Conservation (phyloP, 2,113 vertebrate species). For the Pachypanchax playfairii region DNA sequence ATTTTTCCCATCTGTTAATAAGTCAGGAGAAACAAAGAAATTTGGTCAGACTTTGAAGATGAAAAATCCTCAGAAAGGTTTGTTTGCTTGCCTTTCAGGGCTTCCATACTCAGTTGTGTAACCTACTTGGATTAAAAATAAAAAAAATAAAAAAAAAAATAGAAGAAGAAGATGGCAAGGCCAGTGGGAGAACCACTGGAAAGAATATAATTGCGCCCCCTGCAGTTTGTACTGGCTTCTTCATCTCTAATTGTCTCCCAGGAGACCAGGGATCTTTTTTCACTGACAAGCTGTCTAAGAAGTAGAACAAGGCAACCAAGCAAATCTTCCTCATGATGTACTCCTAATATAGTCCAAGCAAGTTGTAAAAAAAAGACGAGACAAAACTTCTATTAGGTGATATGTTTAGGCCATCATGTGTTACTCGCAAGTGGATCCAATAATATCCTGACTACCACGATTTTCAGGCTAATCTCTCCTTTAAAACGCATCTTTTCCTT, state of each 20-base stretch:
- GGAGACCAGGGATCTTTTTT: conserved; percentile 45
- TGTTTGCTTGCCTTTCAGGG: too few species aligned
- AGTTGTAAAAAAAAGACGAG: background rate
- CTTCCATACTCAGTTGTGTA: conserved; percentile 19
- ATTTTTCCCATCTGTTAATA: too few species aligned
- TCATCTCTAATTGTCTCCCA: conserved; percentile 68
- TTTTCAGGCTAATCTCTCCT: background rate
- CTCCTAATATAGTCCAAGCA: conserved; percentile 38
- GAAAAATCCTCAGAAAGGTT: background rate
- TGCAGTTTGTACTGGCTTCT: conserved; percentile 50
- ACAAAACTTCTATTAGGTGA: background rate
- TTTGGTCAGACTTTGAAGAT: too few species aligned
- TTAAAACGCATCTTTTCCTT: conserved; percentile 25
- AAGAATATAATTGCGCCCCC: conserved; percentile 51
- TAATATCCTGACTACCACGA: background rate
- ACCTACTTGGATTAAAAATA: conserved; percentile 22
- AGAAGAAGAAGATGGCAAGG: conserved; percentile 31
- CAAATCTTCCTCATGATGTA: conserved; percentile 34
- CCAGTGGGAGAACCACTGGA: conserved; percentile 31
- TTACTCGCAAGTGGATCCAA: conserved; percentile 12
- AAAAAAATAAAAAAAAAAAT: too few species aligned
- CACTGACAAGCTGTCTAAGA: conserved; percentile 58
- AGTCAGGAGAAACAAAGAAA: too few species aligned
- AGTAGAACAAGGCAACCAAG: conserved; percentile 37
- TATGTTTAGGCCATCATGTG: background rate